These are phyloP conservation scores for Lasioglossum lativentre DNA, from an alignment of 2,888 invertebrate species.

Conservation along the genomic window DNA sequence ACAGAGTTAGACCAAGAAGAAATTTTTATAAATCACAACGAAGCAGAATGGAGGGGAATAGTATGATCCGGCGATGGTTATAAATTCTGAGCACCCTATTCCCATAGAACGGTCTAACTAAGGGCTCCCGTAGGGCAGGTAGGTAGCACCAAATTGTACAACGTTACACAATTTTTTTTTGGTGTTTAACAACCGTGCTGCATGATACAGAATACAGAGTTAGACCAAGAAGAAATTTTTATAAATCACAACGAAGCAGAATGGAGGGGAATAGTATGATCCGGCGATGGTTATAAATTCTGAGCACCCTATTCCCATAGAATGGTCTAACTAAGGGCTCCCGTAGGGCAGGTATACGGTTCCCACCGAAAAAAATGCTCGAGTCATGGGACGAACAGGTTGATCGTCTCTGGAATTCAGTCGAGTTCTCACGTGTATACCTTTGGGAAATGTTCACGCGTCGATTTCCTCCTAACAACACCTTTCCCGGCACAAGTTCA, in stretches of 20 bases:
- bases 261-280: not conserved
- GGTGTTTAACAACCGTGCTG: too few relatives aligned
- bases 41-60: not conserved
- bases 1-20: not conserved
- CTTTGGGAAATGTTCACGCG: slow-evolving; percentile 51
- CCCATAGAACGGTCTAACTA: not conserved
- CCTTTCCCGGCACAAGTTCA: slow-evolving; percentile 14
- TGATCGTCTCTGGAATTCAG: slow-evolving; percentile 42
- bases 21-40: not conserved
- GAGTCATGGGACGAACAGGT: not conserved
- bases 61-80: not conserved
- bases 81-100: not conserved
- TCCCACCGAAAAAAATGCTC: not conserved
- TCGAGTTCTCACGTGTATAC: slow-evolving; percentile 60
- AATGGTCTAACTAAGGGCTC: not conserved
- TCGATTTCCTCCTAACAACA: slow-evolving; percentile 40
- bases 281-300: not conserved
- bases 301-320: not conserved
- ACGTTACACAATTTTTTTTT: not conserved
- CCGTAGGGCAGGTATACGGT: not conserved
- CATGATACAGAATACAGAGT: too few relatives aligned
- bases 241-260: not conserved
- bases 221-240: not conserved
- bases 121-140: not conserved
- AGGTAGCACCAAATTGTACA: not conserved